These are phyloP conservation scores for Acanthosoma haemorrhoidale DNA, from an alignment of 2,888 invertebrate genomes.

Conservation along the genomic window DNA sequence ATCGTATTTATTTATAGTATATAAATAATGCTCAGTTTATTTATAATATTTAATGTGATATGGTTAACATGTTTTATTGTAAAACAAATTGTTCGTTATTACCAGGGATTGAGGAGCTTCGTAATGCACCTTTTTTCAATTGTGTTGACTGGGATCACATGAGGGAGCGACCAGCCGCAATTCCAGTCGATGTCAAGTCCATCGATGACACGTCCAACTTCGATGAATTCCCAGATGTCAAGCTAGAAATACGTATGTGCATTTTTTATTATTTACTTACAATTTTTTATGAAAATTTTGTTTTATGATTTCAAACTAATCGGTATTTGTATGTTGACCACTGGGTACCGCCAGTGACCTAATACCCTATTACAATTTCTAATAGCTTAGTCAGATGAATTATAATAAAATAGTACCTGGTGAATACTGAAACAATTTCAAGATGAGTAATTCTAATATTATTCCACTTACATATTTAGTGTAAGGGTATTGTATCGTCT, in stretches of 20 bases:
- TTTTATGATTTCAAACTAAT: background rate
- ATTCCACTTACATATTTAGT: too few relatives aligned
- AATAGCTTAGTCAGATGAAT: too few relatives aligned
- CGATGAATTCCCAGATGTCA: slow-evolving; percentile 99
- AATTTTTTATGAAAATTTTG: background rate
- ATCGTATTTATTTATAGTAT: too few relatives aligned
- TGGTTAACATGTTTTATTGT: too few relatives aligned
- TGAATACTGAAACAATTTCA: too few relatives aligned
- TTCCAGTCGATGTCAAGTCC: slow-evolving; percentile 93
- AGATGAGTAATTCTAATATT: too few relatives aligned
- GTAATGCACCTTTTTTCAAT: slow-evolving; percentile 79
- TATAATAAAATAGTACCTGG: too few relatives aligned
- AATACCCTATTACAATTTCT: too few relatives aligned
- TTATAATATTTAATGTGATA: too few relatives aligned
- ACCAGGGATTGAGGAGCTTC: slow-evolving; percentile 91
- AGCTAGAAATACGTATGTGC: slow-evolving; percentile 92
- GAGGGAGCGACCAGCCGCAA: slow-evolving; percentile 94
- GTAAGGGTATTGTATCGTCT: too few relatives aligned
- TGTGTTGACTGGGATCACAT: slow-evolving; percentile 99
- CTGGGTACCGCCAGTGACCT: background rate
- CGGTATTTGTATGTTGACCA: background rate
- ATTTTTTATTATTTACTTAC: background rate
- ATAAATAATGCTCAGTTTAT: too few relatives aligned
- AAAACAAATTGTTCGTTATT: too few relatives aligned
- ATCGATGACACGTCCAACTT: slow-evolving; percentile 99